These are phyloP conservation scores for Galeruca laticollis DNA, from an alignment of 2,888 invertebrate genomes.

Conservation along the genomic window DNA sequence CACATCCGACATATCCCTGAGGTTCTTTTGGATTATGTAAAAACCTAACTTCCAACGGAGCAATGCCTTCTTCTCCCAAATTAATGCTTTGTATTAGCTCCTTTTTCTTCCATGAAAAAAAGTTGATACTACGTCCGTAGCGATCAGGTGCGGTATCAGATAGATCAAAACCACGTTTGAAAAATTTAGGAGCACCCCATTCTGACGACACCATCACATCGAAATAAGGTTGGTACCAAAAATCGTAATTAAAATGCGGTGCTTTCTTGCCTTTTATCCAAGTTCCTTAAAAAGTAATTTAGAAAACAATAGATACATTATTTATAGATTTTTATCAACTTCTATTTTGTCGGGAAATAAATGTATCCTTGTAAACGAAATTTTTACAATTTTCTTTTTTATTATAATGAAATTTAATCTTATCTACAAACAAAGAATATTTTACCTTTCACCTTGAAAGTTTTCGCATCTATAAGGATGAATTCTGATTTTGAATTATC, in stretches of 20 bases:
- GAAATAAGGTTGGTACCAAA: constrained; percentile 96
- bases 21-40: constrained; percentile 89
- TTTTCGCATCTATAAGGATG: constrained; percentile 85
- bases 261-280: constrained; percentile 78
- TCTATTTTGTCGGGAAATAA: too few species aligned
- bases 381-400: too few species aligned
- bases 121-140: constrained; percentile 87
- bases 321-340: too few species aligned
- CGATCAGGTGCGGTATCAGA: constrained; percentile 66
- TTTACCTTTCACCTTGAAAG: constrained; percentile 79
- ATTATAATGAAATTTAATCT: too few species aligned
- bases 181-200: constrained; percentile 91
- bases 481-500: constrained; percentile 90
- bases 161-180: constrained; percentile 75
- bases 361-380: too few species aligned
- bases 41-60: constrained; percentile 94
- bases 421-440: background rate
- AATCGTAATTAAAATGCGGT: constrained; percentile 92
- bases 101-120: constrained; percentile 90
- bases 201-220: constrained; percentile 92
- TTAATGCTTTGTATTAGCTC: constrained; percentile 86
- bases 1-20: constrained; percentile 92
- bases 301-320: too few species aligned
- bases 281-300: constrained; percentile 68
- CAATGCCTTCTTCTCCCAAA: constrained; percentile 85